Base-by-base conservation (phyloP, 2,888 invertebrate genomes). In the Acronicta psi region DNA sequence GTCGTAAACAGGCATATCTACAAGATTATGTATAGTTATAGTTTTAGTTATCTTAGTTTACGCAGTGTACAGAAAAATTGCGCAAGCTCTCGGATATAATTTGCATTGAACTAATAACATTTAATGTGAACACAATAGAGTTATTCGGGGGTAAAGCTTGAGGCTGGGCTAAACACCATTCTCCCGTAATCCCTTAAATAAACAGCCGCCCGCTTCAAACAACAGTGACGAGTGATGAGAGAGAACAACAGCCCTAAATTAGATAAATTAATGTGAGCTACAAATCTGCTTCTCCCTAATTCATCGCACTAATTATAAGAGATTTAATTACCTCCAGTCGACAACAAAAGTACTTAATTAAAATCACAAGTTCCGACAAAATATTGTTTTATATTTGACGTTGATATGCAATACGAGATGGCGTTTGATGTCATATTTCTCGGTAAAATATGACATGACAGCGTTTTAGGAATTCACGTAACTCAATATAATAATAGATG, bases 161-260 rank as follows among this genome's bases (percentile, higher is more conserved):
- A 46, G 47, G 18, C 29, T 11, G n/a, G 49, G 31, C 40, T 54
- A 42, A 75, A 36, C 62, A 53, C 46, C 55, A 44, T 54, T 44
- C 41, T 46, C 42, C 45, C 49, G 60, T 77, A 73, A 77, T 60
- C 61, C 61, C 41, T 50, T 50, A 52, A 36, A 70, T 71, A 77
- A 74, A 56, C 50, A 57, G 34, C 37, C 40, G 13, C 37, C 17
- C 31, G 42, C 42, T 55, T 74, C 49, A 31, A 54, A 54, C 50
- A 67, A 67, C 64, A 43, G 18, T 9, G 25, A 17, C 14, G 41
- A 44, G 45, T 47, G 56, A 62, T 74, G 57, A 74, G 64, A 74
- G 43, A 55, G 70, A 73, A 54, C 60, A 66, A 45, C 37, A 16
- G 16, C 20, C 45, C 69, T 73, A 68, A 73, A 73, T 73, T 61